Evolutionary conservation across 1,140 invertebrate species (phyloP).

Genomic region (Ceratina calcarata): DNA sequence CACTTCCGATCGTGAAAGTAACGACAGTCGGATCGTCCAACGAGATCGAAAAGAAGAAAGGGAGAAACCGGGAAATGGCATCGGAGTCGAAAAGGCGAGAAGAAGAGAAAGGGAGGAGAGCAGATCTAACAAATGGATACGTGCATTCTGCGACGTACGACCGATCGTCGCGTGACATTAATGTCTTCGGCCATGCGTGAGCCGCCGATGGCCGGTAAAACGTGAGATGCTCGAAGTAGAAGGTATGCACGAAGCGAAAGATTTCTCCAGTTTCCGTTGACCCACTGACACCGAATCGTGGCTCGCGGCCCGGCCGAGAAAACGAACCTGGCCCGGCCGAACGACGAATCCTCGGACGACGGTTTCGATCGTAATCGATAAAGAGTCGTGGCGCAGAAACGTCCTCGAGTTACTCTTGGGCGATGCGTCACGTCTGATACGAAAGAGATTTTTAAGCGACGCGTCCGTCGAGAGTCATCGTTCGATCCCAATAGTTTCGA

Average conservation of each 20-base stretch:
- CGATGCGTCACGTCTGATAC: no score
- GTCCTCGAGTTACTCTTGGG: no score
- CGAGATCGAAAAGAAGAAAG: not conserved
- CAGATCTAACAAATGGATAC: not conserved
- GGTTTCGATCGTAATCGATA: no score
- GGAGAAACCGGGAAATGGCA: no score
- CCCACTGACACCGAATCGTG: constrained; percentile 78
- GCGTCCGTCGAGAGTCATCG: no score
- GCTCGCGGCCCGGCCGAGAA: constrained; percentile 9
- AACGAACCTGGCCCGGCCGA: not conserved
- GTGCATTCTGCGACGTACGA: no score
- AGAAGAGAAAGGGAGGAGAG: no score
- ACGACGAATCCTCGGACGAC: no score
- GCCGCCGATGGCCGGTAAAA: not conserved
- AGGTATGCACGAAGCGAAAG: constrained; percentile 64
- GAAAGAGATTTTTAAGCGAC: no score
- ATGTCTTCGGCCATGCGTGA: constrained; percentile 8
- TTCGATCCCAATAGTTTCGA: no score
- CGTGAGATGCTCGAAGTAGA: constrained; percentile 39
- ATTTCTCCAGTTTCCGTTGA: constrained; percentile 77
- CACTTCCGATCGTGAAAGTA: constrained; percentile 38
- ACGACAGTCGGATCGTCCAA: not conserved
- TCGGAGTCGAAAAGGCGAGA: no score
- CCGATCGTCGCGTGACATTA: not conserved
- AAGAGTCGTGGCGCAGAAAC: no score